Conservation (phyloP, 2,888 invertebrate species). For the Nomada fucata region DNA sequence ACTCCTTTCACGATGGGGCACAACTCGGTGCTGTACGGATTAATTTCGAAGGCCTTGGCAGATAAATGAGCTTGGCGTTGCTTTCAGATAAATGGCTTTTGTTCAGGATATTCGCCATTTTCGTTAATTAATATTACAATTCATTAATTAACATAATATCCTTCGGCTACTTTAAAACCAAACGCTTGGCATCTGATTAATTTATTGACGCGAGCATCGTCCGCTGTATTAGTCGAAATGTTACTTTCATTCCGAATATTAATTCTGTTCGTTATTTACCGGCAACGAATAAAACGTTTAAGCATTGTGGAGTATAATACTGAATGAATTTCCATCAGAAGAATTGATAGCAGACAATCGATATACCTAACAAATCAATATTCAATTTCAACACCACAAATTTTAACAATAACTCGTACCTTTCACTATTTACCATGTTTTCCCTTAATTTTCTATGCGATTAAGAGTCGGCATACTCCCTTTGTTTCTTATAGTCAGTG, state of each 20-base stretch:
- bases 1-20: constrained; percentile 41
- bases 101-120: neutral
- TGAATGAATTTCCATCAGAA: too few species aligned
- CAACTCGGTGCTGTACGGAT: constrained; percentile 20
- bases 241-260: neutral
- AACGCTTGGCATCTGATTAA: neutral
- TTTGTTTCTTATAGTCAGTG: too few species aligned
- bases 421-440: too few species aligned
- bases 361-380: too few species aligned
- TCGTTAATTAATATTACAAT: neutral
- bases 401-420: too few species aligned
- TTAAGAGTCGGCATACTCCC: too few species aligned
- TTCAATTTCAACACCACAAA: too few species aligned
- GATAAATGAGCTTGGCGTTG: constrained; percentile 10
- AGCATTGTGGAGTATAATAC: too few species aligned
- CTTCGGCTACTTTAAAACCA: neutral
- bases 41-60: constrained; percentile 45
- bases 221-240: too few species aligned
- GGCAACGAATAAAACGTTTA: too few species aligned
- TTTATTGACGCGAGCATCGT: neutral
- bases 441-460: too few species aligned
- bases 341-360: too few species aligned
- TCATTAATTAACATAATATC: neutral
- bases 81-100: constrained; percentile 16
- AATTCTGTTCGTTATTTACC: neutral